These are phyloP conservation scores for Panurus biarmicus DNA, from an alignment of 2,113 vertebrate species.

Conservation along the genomic window DNA sequence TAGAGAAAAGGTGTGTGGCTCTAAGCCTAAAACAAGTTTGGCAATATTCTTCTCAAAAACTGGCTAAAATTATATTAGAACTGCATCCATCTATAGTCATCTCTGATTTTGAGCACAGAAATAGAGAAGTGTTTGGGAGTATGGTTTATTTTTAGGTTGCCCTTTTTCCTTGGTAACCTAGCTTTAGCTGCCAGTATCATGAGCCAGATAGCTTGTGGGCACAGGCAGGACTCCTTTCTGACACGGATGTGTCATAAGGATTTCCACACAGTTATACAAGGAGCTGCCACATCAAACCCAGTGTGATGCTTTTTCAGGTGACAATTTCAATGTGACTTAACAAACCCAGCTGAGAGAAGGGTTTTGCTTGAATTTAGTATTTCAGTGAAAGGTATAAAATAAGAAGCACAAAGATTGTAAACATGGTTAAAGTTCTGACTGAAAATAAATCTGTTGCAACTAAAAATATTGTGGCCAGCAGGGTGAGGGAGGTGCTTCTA, in stretches of 20 bases:
- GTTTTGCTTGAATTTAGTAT: not conserved
- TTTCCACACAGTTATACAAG: not conserved
- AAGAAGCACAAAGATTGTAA: not conserved
- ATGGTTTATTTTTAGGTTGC: not conserved
- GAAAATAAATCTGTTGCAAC: not conserved
- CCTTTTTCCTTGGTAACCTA: not conserved
- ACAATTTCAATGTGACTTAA: not conserved
- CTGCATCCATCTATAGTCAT: not conserved
- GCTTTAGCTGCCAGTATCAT: not conserved
- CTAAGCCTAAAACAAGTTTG: not conserved
- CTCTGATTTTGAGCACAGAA: not conserved
- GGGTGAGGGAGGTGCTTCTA: not conserved
- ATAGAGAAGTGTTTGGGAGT: not conserved
- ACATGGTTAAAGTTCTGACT: not conserved
- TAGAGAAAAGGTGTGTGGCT: not conserved
- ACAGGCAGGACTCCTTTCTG: not conserved
- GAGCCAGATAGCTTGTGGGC: not conserved
- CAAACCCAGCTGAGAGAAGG: not conserved
- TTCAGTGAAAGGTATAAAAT: not conserved
- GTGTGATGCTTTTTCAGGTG: not conserved
- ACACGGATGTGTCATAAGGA: fast-evolving
- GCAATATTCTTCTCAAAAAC: not conserved
- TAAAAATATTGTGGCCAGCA: not conserved
- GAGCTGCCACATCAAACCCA: not conserved
- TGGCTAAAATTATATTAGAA: not conserved